Conservation (phyloP, 2,113 vertebrate genomes). For the Erinaceus europaeus region DNA sequence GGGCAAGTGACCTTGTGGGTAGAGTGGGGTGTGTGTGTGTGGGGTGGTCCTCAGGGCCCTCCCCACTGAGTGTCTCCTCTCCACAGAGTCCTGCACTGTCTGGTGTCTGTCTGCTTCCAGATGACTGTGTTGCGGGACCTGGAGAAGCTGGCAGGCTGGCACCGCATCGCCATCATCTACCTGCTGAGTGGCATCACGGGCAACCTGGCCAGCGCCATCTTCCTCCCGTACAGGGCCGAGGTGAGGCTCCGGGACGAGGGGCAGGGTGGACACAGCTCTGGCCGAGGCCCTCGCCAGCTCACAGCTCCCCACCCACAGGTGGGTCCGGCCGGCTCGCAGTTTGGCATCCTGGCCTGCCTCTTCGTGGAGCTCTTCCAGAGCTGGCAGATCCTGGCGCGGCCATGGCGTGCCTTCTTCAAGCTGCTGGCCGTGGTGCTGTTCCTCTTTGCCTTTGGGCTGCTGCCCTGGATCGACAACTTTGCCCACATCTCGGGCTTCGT, state of each 20-base stretch:
- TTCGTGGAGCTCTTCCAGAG: constrained; percentile 99
- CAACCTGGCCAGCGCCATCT: constrained; percentile 97
- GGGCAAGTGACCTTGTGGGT: constrained; percentile 83
- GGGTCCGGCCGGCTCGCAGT: constrained; percentile 97
- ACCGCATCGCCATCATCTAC: constrained; percentile 99
- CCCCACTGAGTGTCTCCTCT: constrained; percentile 44
- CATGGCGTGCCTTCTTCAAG: constrained; percentile 96
- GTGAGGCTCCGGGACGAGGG: constrained; percentile 73
- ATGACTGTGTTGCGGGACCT: constrained; percentile 98
- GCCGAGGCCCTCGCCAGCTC: not conserved
- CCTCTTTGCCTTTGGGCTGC: constrained; percentile 95
- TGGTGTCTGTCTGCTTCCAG: constrained; percentile 97
- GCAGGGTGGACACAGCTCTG: not conserved
- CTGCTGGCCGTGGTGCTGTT: constrained; percentile 95
- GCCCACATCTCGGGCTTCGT: constrained; percentile 96
- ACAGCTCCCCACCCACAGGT: constrained; percentile 82
- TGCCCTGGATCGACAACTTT: constrained; percentile 99
- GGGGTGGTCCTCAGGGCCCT: not conserved
- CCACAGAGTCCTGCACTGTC: constrained; percentile 95
- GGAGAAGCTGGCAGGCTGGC: constrained; percentile 98
- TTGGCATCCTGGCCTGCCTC: constrained; percentile 97
- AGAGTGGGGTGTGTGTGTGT: accelerated
- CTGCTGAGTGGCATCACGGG: constrained; percentile 97
- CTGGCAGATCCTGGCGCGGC: constrained; percentile 98
- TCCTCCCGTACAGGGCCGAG: constrained; percentile 98